Base-by-base conservation (phyloP, 2,797 vertebrate species). In the Diceros bicornis region DNA sequence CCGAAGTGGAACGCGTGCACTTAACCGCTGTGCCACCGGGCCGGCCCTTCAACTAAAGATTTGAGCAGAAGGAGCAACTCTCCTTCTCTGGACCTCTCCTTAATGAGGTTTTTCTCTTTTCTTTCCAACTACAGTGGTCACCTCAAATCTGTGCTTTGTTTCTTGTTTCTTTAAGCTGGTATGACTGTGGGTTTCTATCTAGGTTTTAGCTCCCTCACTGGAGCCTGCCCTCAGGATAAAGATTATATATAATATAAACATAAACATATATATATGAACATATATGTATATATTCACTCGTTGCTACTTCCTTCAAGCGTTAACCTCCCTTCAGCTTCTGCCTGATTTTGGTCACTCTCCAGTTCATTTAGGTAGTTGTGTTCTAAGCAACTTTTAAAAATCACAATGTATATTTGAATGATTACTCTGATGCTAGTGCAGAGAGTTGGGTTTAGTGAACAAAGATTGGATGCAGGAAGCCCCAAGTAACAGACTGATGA, bases 311-410 rank as follows among this genome's bases (percentile, higher is more conserved):
- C 32, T 94, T 89, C 61, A 91, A 41, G 3, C 75, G 9, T 79
- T 89, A 32, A 55, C 29, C 41, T 95, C 34, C 47, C 55, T 71
- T 23, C 59, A 84, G 37, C n/a, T 90, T 93, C 86, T 89, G 34
- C 50, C 71, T 91, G 25, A 47, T 96, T 87, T 62, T 37, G 21
- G 29, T 62, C 62, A 88, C 21, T 66, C 55, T 61, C 47, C 85
- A 61, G 74, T 90, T 91, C n/a, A 78, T 61, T 37, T 79, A 86
- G 41, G 61, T 66, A 47, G 10, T 41, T 74, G 6, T 74, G 84
- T 68, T 87, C 23, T 23, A 78, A 52, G 32, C 20, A 47, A 1
- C n/a, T 79, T 95, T 66, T 11, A 11, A 34, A 95, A 89, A 87
- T 69, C 7, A 61, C 81, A 9, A 27, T 88, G 0, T 78, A 17